A percentile compares a stretch with the other conserved stretches of the same genome.
These are phyloP conservation scores for Leptinotarsa lineolata DNA, from an alignment of 1,140 invertebrate species.

Conservation along the genomic window DNA sequence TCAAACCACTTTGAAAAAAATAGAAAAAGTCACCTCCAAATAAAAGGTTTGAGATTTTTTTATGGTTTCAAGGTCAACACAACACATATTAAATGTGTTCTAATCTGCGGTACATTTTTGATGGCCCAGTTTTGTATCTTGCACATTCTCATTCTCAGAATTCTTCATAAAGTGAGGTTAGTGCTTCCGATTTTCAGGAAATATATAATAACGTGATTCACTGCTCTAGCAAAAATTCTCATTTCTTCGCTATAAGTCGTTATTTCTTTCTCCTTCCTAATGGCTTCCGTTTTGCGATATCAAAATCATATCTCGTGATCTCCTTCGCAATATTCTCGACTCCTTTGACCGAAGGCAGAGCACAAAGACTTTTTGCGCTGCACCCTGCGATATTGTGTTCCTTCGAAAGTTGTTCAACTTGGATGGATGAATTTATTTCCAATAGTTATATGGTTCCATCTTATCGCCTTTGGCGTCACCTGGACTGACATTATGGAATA, in stretches of 20 bases:
- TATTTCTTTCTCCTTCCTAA: constrained; percentile 44
- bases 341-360: constrained; percentile 38
- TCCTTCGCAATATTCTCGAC: constrained; percentile 41
- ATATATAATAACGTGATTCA: too few relatives aligned
- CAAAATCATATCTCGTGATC: constrained; percentile 49
- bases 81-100: too few relatives aligned
- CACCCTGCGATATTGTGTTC: constrained; percentile 27
- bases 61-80: too few relatives aligned
- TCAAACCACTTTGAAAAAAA: too few relatives aligned
- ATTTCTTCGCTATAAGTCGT: constrained; percentile 24
- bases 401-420: constrained; percentile 1
- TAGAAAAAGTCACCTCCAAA: too few relatives aligned
- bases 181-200: too few relatives aligned
- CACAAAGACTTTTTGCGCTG: constrained; percentile 31
- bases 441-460: constrained; percentile 18
- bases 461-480: constrained; percentile 19
- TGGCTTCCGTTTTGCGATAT: constrained; percentile 49
- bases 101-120: too few relatives aligned
- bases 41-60: too few relatives aligned
- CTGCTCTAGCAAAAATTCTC: too few relatives aligned
- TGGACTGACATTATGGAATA: constrained; percentile 16
- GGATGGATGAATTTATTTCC: constrained; percentile 16
- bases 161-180: too few relatives aligned
- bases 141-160: too few relatives aligned
- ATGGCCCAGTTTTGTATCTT: too few relatives aligned